Conservation (phyloP, 92 coral and sea anemone species). For the Galaxea fascicularis region DNA sequence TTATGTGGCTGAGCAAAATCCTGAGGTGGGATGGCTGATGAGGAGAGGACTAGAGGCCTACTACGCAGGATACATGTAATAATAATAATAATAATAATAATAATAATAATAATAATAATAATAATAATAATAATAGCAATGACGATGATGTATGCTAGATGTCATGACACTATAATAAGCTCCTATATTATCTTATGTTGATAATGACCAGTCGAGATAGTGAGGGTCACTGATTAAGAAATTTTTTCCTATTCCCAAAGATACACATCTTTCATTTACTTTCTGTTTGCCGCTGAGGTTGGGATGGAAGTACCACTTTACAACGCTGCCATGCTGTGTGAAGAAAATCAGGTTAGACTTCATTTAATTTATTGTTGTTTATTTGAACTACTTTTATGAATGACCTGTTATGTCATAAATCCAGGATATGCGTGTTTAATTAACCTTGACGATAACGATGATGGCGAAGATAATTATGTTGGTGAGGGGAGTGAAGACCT, state of each 20-base stretch:
- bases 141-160: too few species aligned
- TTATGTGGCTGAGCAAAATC: conserved; percentile 93
- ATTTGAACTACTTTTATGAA: too few species aligned
- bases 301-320: conserved; percentile 99
- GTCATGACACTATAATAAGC: too few species aligned
- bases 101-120: too few species aligned
- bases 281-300: conserved; percentile 90
- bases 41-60: conserved; percentile 84
- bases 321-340: conserved; percentile 91
- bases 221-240: background rate
- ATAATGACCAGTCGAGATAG: too few species aligned
- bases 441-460: too few species aligned
- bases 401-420: too few species aligned
- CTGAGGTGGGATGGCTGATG: conserved; percentile 86
- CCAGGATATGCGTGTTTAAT: too few species aligned
- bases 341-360: conserved; percentile 80
- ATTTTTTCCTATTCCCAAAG: conserved; percentile 21
- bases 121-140: too few species aligned
- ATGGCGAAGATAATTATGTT: too few species aligned
- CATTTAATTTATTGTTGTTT: background rate
- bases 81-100: background rate
- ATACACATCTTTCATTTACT: conserved; percentile 81
- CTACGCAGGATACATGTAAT: conserved; percentile 74
- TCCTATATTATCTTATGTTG: too few species aligned
- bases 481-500: too few species aligned